A percentile compares a stretch with the other conserved stretches of the same genome.
These are phyloP conservation scores for Coregonus clupeaformis DNA, from an alignment of 2,113 vertebrate genomes.

Conservation along the genomic window DNA sequence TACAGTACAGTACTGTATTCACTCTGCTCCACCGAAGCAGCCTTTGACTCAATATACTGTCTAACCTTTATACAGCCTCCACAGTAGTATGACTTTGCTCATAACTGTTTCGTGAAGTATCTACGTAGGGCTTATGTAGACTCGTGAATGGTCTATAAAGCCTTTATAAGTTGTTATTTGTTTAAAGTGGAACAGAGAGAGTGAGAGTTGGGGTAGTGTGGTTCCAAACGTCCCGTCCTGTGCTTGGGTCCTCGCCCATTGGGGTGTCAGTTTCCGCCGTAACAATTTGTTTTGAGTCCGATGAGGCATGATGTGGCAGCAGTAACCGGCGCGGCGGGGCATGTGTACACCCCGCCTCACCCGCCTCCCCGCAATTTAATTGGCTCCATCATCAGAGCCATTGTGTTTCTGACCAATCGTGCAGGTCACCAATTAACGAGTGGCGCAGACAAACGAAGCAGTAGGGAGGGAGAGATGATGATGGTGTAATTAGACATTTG, in stretches of 20 bases:
- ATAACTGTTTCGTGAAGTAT: too few species aligned
- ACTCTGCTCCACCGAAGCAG: too few species aligned
- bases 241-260: too few species aligned
- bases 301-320: conserved; percentile 63
- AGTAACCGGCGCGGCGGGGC: conserved; percentile 56
- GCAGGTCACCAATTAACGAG: conserved; percentile 70
- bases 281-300: conserved; percentile 65
- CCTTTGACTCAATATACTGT: too few species aligned
- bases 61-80: too few species aligned
- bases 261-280: conserved; percentile 27
- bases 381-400: conserved; percentile 64
- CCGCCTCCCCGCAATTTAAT: conserved; percentile 58
- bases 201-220: too few species aligned
- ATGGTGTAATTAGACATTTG: conserved; percentile 77
- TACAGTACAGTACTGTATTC: too few species aligned
- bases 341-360: conserved; percentile 30
- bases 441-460: conserved; percentile 44
- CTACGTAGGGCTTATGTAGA: too few species aligned
- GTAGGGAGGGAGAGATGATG: conserved; percentile 47
- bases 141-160: too few species aligned
- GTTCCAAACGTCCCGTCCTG: conserved; percentile 4
- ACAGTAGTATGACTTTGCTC: too few species aligned
- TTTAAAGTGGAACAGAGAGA: too few species aligned
- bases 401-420: conserved; percentile 67
- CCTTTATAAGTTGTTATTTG: too few species aligned